Evolutionary conservation across 2,113 vertebrate species (phyloP), one percentile per base, ranked within the genome.

Genomic region (Henicopernis longicauda): DNA sequence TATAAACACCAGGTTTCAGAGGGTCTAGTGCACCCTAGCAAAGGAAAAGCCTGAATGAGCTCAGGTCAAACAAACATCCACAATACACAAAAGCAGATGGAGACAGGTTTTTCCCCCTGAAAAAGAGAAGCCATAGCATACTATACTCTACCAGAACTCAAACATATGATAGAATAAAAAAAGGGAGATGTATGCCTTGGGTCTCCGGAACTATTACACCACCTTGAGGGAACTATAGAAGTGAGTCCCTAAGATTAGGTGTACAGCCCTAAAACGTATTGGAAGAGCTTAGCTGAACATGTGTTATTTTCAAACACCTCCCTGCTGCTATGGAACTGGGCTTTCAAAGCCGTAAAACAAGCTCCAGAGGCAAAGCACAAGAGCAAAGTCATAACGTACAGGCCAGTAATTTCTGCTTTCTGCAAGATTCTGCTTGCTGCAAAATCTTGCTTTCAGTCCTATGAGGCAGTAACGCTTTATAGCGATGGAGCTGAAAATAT

Each of bases 361-460:
- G 71, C 63, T 94, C 63, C 91, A 93, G 91, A 93, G 93, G 93
- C 78, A 93, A 85, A 82, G 62, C 58, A 88, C 78, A 78, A 32
- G 63, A 94, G 84, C 71, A 91, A 95, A 96, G 76, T 62, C 87
- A 81, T 94, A 95, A 96, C 5, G 5, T 5, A 50, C 29, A 83
- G 74, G 55, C 89, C 89, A 86, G 91, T 96, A 94, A 95, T 94
- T 95, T 91, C 87, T 96, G 78, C 77, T 58, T 91, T 63, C 63
- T 93, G 85, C 69, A 86, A 58, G 84, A 96, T 85, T 78, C 82
- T 85, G 52, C 86, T 72, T 11, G 49, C 85, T 95, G 69, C 80
- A 93, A 94, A 94, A 84, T 45, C 87, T 29, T 84, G 54, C 79
- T 86, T 84, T 97, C 54, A 73, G 69, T 93, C 95, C 80, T 95